Evolutionary conservation across 1,140 invertebrate species (phyloP), one percentile per base, ranked within the genome.

Genomic region (Periplaneta americana): DNA sequence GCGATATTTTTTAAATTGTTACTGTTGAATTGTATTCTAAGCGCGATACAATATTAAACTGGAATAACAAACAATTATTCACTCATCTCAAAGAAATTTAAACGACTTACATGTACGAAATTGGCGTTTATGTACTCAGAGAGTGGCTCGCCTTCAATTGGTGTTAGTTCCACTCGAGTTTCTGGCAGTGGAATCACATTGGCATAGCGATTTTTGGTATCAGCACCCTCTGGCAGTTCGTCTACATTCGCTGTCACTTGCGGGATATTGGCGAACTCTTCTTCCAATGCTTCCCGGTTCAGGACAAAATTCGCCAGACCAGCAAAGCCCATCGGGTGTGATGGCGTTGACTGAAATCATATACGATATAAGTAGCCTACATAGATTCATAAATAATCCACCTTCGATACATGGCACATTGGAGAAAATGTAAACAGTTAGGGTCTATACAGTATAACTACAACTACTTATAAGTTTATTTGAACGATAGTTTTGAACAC

Each of bases 41-140:
- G n/a, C n/a, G n/a, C n/a, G n/a, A n/a, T n/a, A n/a, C n/a, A n/a
- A n/a, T n/a, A n/a, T n/a, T n/a, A n/a, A n/a, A n/a, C n/a, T n/a
- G n/a, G n/a, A n/a, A n/a, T n/a, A n/a, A n/a, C n/a, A n/a, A n/a
- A n/a, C n/a, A n/a, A n/a, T n/a, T n/a, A n/a, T n/a, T n/a, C n/a
- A n/a, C n/a, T n/a, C n/a, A n/a, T n/a, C n/a, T n/a, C n/a, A n/a
- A n/a, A n/a, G n/a, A n/a, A n/a, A n/a, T 18, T 48, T 2, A 66
- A 15, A 18, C 0, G 22, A 66, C 34, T 80, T 88, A 96, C 95
- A 87, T 93, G 93, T 85, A 96, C 93, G 89, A 93, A 96, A 90
- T 96, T 97, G 82, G 96, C 97, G 88, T 98, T 98, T 83, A 98
- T 98, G 87, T 98, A 98, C 86, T 97, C 95, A 37, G 93, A 94